Percentiles rank a stretch among this genome's conserved stretches.
Evolutionary conservation across 1,140 invertebrate species (phyloP).

Genomic region (Coboldia fuscipes): DNA sequence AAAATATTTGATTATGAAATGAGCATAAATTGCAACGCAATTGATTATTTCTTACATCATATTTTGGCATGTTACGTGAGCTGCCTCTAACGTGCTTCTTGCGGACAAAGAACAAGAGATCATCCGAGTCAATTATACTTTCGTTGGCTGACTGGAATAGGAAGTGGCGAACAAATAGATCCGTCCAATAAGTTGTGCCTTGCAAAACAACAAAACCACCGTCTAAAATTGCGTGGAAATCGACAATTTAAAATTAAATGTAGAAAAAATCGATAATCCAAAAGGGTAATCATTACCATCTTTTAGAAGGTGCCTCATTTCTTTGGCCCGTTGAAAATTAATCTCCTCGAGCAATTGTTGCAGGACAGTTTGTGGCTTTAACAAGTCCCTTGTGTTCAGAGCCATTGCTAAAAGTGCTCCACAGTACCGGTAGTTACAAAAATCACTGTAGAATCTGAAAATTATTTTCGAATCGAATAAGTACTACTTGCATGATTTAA

Average conservation of each 20-base stretch:
- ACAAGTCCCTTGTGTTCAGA: conserved; percentile 29
- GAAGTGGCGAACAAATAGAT: conserved; percentile 86
- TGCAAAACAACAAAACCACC: conserved; percentile 76
- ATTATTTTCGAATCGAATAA: no score
- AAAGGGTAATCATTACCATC: conserved; percentile 36
- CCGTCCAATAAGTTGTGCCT: conserved; percentile 88
- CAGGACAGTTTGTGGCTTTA: conserved; percentile 48
- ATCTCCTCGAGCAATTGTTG: conserved; percentile 76
- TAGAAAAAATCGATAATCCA: neutral
- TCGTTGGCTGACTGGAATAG: conserved; percentile 58
- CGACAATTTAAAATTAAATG: neutral
- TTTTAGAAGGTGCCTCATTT: conserved; percentile 67
- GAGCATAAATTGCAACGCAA: no score
- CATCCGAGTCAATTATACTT: conserved; percentile 71
- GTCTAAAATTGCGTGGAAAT: conserved; percentile 34
- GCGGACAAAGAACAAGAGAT: conserved; percentile 86
- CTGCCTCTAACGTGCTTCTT: conserved; percentile 76
- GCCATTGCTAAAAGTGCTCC: no score
- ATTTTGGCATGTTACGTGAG: conserved; percentile 67
- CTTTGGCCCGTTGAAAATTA: conserved; percentile 73
- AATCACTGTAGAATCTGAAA: no score
- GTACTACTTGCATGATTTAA: no score
- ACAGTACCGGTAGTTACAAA: no score
- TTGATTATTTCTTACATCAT: conserved; percentile 49
- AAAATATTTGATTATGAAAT: neutral